Conservation (phyloP, 2,888 invertebrate species). For the Alitta virens region DNA sequence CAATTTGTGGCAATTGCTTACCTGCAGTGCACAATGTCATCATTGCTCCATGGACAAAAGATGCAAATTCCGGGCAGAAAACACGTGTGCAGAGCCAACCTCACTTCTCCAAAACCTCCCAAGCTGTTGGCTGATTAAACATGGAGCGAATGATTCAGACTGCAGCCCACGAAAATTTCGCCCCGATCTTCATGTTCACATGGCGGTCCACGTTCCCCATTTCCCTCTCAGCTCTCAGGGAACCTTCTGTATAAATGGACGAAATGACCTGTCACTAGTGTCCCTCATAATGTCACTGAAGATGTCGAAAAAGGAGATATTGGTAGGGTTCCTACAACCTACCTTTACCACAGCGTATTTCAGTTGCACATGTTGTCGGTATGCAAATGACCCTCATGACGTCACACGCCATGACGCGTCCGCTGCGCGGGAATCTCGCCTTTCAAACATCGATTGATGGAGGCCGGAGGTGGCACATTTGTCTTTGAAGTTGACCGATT, state of each 20-base stretch:
- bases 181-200: too few species aligned
- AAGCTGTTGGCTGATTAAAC: too few species aligned
- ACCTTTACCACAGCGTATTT: slow-evolving; percentile 12
- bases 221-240: too few species aligned
- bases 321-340: slow-evolving; percentile 10
- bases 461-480: neutral
- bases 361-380: slow-evolving; percentile 19
- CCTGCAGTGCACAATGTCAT: too few species aligned
- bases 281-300: neutral
- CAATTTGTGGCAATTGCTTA: too few species aligned
- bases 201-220: too few species aligned
- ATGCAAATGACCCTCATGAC: slow-evolving; percentile 16
- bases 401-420: slow-evolving; percentile 2
- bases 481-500: neutral
- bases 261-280: neutral
- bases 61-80: too few species aligned
- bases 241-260: neutral
- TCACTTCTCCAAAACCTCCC: too few species aligned
- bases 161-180: too few species aligned
- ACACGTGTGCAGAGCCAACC: too few species aligned
- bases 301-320: slow-evolving; percentile 7
- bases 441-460: neutral
- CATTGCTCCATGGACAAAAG: too few species aligned
- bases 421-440: neutral
- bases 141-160: too few species aligned